Evolutionary conservation across 2,797 vertebrate genomes (phyloP).

Genomic region (Falco peregrinus): DNA sequence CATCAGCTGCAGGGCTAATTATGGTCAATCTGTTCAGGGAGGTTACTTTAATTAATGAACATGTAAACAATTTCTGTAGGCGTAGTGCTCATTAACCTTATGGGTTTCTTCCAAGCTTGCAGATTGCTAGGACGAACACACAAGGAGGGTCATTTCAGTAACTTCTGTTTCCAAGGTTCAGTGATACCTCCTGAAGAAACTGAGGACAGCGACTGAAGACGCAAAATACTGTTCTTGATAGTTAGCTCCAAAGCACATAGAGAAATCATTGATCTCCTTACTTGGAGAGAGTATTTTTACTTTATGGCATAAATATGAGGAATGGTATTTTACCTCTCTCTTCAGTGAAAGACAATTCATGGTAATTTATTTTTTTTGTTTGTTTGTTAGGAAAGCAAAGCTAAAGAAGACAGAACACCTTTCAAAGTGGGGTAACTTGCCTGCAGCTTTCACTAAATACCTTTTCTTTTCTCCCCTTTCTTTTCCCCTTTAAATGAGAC

Average conservation of each 20-base stretch:
- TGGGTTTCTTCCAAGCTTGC: neutral
- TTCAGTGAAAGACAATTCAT: neutral
- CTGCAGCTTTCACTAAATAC: neutral
- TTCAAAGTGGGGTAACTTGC: neutral
- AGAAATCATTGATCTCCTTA: neutral
- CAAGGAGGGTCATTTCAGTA: neutral
- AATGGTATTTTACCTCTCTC: neutral
- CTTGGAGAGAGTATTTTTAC: neutral
- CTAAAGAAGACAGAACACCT: neutral
- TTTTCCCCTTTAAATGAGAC: neutral
- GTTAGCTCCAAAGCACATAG: neutral
- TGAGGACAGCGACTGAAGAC: neutral
- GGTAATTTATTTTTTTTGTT: neutral
- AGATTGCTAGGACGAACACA: neutral
- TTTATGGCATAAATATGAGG: neutral
- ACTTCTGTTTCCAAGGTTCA: neutral
- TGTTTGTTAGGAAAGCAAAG: neutral
- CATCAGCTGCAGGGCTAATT: neutral
- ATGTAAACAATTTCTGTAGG: neutral
- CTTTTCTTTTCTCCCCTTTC: neutral
- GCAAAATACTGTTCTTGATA: neutral
- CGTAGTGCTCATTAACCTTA: neutral
- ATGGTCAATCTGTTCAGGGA: neutral
- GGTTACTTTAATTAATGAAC: neutral
- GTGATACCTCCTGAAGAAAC: neutral